Percentiles rank a stretch among this genome's conserved stretches.
Conservation (phyloP, 1,140 invertebrate genomes). For the Hermetia illucens region DNA sequence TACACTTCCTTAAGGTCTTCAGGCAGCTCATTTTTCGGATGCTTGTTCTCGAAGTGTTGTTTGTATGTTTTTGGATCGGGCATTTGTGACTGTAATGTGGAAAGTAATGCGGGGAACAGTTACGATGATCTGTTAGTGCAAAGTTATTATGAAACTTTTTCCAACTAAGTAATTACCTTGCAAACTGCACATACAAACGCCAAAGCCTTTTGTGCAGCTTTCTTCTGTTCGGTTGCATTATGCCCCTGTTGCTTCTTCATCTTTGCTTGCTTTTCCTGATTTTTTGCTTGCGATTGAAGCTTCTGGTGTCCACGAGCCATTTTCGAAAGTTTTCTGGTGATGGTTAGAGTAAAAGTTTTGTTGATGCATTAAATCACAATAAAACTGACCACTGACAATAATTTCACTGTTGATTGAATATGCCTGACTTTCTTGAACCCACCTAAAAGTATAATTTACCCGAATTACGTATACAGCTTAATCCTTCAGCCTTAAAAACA, state of each 20-base stretch:
- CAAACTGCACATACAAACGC: slow-evolving; percentile 83
- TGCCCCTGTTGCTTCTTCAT: slow-evolving; percentile 79
- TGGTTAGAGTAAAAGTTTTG: too few relatives aligned
- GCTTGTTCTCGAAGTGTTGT: slow-evolving; percentile 99
- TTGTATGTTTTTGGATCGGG: slow-evolving; percentile 99
- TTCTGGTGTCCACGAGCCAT: slow-evolving; percentile 99
- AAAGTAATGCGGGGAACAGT: too few relatives aligned
- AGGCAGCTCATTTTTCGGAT: slow-evolving; percentile 91
- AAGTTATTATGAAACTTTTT: slow-evolving; percentile 2
- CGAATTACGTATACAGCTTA: too few relatives aligned
- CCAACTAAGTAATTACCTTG: slow-evolving; percentile 74
- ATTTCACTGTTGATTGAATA: too few relatives aligned
- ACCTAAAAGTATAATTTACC: too few relatives aligned
- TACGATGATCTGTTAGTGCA: too few relatives aligned
- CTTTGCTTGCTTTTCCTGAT: slow-evolving; percentile 75
- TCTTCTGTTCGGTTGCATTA: slow-evolving; percentile 85
- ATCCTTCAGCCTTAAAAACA: too few relatives aligned
- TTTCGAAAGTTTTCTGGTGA: too few relatives aligned
- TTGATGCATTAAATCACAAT: too few relatives aligned
- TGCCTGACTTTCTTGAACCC: too few relatives aligned
- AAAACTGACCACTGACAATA: too few relatives aligned
- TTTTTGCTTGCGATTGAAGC: slow-evolving; percentile 93
- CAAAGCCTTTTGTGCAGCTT: slow-evolving; percentile 89
- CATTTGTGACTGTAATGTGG: slow-evolving; percentile 84
- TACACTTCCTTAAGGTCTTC: slow-evolving; percentile 74